A percentile compares a stretch with the other conserved stretches of the same genome.
Evolutionary conservation across 37 sponge, comb jelly and placozoan species (phyloP).

Genomic region (Halisarca cf. caerulea): DNA sequence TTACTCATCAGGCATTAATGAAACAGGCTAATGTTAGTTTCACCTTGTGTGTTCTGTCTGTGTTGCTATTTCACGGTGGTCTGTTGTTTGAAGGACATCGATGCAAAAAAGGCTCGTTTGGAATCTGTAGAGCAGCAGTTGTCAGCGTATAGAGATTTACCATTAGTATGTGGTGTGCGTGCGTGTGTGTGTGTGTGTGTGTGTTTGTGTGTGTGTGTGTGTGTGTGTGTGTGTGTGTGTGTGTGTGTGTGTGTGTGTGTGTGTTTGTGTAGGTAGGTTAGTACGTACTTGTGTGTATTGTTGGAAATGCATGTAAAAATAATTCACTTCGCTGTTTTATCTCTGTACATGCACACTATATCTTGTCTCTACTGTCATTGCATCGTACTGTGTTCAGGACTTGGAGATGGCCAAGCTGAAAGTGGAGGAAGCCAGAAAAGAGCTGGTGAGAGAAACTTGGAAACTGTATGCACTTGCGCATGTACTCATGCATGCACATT

Average conservation of each 20-base stretch:
- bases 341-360: background rate
- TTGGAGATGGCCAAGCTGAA: constrained; percentile 63
- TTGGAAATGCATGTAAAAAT: no score
- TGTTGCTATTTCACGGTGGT: background rate
- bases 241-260: no score
- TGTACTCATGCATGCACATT: background rate
- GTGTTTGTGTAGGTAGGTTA: no score
- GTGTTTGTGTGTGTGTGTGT: no score
- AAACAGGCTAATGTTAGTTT: background rate
- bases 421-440: constrained; percentile 48
- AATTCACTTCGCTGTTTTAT: background rate
- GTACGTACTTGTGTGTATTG: no score
- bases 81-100: background rate
- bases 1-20: constrained; percentile 44
- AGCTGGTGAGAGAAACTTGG: constrained; percentile 47
- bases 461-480: background rate
- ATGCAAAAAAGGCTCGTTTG: constrained; percentile 43
- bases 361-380: no score
- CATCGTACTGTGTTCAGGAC: constrained; percentile 59
- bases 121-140: constrained; percentile 66
- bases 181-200: no score
- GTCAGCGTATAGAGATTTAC: constrained; percentile 60
- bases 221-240: no score
- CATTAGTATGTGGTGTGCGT: background rate
- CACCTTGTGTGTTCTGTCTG: background rate